These are phyloP conservation scores for Lordiphosa mommai DNA, from an alignment of 1,140 invertebrate genomes.

Conservation along the genomic window DNA sequence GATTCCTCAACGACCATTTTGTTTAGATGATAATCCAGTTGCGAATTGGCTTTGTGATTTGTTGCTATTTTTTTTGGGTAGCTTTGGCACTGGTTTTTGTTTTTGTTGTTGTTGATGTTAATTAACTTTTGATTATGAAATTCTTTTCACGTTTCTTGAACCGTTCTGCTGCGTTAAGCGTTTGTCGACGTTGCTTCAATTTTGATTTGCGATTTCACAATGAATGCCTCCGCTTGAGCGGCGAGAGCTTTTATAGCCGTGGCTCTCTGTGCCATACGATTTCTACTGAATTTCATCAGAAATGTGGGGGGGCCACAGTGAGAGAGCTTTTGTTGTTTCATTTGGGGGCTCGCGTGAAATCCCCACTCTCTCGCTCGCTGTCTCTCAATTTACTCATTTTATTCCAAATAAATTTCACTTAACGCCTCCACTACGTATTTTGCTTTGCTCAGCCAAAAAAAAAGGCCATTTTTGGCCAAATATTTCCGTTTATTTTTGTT, in stretches of 20 bases:
- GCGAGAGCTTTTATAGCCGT: conserved; percentile 61
- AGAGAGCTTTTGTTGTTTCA: conserved; percentile 18
- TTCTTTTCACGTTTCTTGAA: conserved; percentile 68
- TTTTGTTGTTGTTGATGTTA: conserved; percentile 14
- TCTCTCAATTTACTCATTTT: conserved; percentile 7
- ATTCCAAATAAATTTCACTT: conserved; percentile 37
- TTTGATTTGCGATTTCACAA: conserved; percentile 79
- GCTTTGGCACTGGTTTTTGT: conserved; percentile 44
- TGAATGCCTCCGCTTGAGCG: conserved; percentile 55
- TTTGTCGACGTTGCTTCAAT: conserved; percentile 70
- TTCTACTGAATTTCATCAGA: conserved; percentile 76
- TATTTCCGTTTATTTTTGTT: conserved; percentile 59
- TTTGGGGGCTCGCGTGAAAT: conserved; percentile 44
- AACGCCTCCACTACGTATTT: conserved; percentile 25
- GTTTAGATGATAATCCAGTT: conserved; percentile 25
- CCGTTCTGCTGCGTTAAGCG: conserved; percentile 45
- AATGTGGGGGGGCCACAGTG: conserved; percentile 16
- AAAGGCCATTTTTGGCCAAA: conserved; percentile 9
- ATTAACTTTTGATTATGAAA: conserved; percentile 79
- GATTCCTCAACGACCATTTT: conserved; percentile 77
- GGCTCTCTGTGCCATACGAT: conserved; percentile 40
- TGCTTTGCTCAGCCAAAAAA: conserved; percentile 7
- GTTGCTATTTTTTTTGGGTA: conserved; percentile 19
- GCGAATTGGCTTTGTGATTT: conserved; percentile 15
- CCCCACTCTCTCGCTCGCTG: conserved; percentile 11